These are phyloP conservation scores for Anadara kagoshimensis DNA, from an alignment of 1,140 invertebrate genomes.

Conservation along the genomic window DNA sequence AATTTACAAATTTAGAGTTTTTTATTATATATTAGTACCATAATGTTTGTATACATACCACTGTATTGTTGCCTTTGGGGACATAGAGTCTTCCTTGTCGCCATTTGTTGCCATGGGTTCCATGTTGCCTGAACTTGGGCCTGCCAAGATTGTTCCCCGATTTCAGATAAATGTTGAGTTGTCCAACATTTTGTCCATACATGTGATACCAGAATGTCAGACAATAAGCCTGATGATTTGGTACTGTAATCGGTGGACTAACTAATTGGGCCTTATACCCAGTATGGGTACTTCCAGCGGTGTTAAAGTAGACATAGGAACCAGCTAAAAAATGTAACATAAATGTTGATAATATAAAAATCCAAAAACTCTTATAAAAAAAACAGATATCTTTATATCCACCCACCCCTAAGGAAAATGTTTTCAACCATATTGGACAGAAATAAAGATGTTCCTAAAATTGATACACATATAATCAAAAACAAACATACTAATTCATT, in stretches of 20 bases:
- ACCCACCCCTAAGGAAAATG: too few relatives aligned
- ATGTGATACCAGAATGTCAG: constrained; percentile 56
- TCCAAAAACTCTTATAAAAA: too few relatives aligned
- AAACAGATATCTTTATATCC: too few relatives aligned
- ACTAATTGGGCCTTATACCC: constrained; percentile 83
- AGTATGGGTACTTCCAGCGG: constrained; percentile 59
- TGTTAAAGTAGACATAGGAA: constrained; percentile 86
- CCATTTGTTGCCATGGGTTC: constrained; percentile 61
- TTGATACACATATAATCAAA: too few relatives aligned
- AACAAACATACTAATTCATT: too few relatives aligned
- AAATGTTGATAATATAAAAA: too few relatives aligned
- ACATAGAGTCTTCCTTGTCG: constrained; percentile 37
- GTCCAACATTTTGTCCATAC: constrained; percentile 52
- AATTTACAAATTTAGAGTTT: background rate
- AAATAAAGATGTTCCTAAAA: too few relatives aligned
- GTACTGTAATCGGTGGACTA: constrained; percentile 69
- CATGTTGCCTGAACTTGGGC: constrained; percentile 52
- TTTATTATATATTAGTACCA: background rate
- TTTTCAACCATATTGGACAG: too few relatives aligned
- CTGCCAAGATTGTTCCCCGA: constrained; percentile 22
- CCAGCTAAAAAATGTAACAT: constrained; percentile 24
- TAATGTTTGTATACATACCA: background rate
- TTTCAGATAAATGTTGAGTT: constrained; percentile 51
- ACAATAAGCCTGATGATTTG: constrained; percentile 13
- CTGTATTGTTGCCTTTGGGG: constrained; percentile 1